Evolutionary conservation across 1,140 invertebrate species (phyloP), one percentile per base, ranked within the genome.

Genomic region (Brachionus asplanchnoidis): DNA sequence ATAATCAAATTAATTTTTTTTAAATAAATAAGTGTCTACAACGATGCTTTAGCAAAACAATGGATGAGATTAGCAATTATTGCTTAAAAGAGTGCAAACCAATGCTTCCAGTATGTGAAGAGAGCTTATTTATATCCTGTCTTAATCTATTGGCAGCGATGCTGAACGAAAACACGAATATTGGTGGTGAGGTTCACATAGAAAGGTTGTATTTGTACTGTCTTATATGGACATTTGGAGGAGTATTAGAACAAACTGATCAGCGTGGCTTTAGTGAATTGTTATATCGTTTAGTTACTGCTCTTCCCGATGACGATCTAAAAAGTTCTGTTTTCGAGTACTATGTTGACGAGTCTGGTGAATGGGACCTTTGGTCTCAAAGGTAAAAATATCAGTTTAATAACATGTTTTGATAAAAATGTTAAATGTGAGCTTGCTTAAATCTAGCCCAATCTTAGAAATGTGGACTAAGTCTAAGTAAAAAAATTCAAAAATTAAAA

Each of bases 291-390:
- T 78, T 89, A 5, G 89, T 88, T 40, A 88, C 88, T 28, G 88
- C 88, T n/a, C 86, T 90, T 68, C 89, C 89, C 75, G 89, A 90
- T 88, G 89, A 90, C 87, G 89, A 90, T 80, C 85, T 87, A 23
- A 88, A 89, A 83, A 89, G 90, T 66, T 88, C 87, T 86, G 88
- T 90, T 75, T 90, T 89, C 87, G 89, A 90, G 85, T 90, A 90
- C 85, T 90, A 90, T 86, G 89, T 90, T 28, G 89, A 90, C 86
- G 89, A 90, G 79, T 88, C 88, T 28, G 89, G 89, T 68, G 89
- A 90, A 83, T 90, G 89, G 89, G 89, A 90, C 77, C 87, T 88
- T 7, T 90, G 89, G 89, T 86, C 87, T 4, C 88, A 88, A n/a
- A 86, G 86, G 88, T 88, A 78, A 36, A 26, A n/a, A 17, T 82